Percentiles rank a stretch among this genome's conserved stretches.
Evolutionary conservation across 2,797 vertebrate genomes (phyloP).

Genomic region (Dendrocincla tyrannina): DNA sequence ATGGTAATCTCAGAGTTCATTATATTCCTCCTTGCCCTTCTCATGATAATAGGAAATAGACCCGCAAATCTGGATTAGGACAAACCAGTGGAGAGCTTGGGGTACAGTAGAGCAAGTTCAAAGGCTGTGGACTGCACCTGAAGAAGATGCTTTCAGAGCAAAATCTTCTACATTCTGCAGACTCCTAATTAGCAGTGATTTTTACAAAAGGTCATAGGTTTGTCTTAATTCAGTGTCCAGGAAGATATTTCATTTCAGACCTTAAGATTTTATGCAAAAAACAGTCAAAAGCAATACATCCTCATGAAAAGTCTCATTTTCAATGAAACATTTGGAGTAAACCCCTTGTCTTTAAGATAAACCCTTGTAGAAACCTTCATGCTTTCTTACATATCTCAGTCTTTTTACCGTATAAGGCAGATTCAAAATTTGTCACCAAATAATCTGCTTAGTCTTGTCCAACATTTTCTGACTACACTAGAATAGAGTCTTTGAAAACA

Average conservation of each 20-base stretch:
- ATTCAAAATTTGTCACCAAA: neutral
- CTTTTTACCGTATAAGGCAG: neutral
- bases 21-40: neutral
- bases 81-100: neutral
- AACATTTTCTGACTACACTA: neutral
- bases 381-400: neutral
- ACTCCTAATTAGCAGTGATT: neutral
- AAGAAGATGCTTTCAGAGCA: neutral
- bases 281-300: accelerated
- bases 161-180: neutral
- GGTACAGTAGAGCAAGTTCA: neutral
- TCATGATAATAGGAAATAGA: neutral
- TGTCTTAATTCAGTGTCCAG: neutral
- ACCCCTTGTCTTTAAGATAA: neutral
- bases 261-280: neutral
- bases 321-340: neutral
- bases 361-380: neutral
- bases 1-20: neutral
- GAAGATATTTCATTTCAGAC: neutral
- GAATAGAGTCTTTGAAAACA: neutral
- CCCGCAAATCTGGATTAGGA: neutral
- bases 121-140: neutral
- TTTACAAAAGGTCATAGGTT: neutral
- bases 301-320: neutral
- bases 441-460: neutral